Base-by-base conservation (phyloP, 2,888 invertebrate species). In the Spodoptera exigua region DNA sequence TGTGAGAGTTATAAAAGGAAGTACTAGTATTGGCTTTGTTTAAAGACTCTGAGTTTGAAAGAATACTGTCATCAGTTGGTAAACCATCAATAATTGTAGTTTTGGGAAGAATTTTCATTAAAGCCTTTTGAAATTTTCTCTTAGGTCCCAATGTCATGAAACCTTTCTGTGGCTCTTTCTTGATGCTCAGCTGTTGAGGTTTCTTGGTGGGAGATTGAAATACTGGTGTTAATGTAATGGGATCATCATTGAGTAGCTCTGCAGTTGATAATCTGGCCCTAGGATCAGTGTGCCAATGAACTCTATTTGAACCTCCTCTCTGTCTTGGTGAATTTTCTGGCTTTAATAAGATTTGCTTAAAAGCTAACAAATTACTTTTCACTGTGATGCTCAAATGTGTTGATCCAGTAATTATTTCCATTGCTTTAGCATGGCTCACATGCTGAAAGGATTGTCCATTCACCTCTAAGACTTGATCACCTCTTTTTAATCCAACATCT, bases 391-490 rank as follows among this genome's bases (percentile, higher is more conserved):
- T 98, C 64, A 99, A 95, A 94, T 99, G 99, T 47, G 99, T 99
- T 47, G 99, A 98, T 61, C 98, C 97, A 72, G 97, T 96, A 13
- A 99, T 95, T 68, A 99, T 97, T 92, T 99, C 99, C 89, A 99
- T 95, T 10, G 99, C 99, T 84, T 97, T 96, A 45, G 97, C 96
- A 88, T 98, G 97, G 78, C 97, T 97, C 46, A 99, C 98, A 91
- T 98, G 98, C 83, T 98, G 97, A 89, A 99, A 99, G 82, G 98
- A 98, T 87, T 99, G 98, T 27, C 99, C 99, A 90, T 99, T 99
- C 0, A 99, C 99, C 94, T 99, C 99, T 75, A 99, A 95, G 67
- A 99, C 98, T 95, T 99, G 99, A 94, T 99, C 99, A 39, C 99
- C 99, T 53, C 99, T 95, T 89, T 99, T 99, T 48, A 99, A 93